Evolutionary conservation across 2,888 invertebrate genomes (phyloP), one percentile per base, ranked within the genome.

Genomic region (Cordilura impudica): DNA sequence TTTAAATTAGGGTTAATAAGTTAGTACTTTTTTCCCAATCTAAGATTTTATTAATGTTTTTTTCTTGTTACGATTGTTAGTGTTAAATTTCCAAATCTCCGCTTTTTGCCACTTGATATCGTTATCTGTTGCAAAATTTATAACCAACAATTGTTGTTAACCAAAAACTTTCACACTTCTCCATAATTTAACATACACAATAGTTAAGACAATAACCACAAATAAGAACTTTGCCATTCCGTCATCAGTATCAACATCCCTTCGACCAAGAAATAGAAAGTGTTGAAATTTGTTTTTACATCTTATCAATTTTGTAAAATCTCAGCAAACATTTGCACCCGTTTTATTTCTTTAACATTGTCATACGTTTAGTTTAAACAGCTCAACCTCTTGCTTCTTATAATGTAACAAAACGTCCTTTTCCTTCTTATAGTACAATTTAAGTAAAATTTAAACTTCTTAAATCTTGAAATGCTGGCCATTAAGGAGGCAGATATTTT

Each of bases 291-390:
- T 79, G 71, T 72, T 75, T 70, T 58, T 43, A 39, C 49, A 47
- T 23, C 23, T 79, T 79, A 79, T 79, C 79, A 79, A 63, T 56
- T 71, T 26, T 67, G 45, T 56, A 58, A 67, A 75, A 79, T 79
- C n/a, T n/a, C 79, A 79, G 75, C 79, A 75, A 79, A 79, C 70
- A 78, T 78, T 78, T 78, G 60, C 60, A 61, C 14, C 75, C 61
- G 18, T 69, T 74, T 70, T 74, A 53, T 70, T 67, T 71, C 67
- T 56, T 35, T 66, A 74, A 67, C 67, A 70, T 74, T 75, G 56
- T 71, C 56, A 75, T 70, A 74, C 69, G 66, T 75, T 79, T 67
- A 45, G 54, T 67, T 72, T 29, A 67, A n/a, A 71, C 61, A 35
- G 53, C 65, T 65, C 54, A 66, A 26, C 35, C 35, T 12, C n/a